phyloP scores from a whole-genome alignment of 2,888 invertebrate species.

The Nipponacmea schrenckii region DNA sequence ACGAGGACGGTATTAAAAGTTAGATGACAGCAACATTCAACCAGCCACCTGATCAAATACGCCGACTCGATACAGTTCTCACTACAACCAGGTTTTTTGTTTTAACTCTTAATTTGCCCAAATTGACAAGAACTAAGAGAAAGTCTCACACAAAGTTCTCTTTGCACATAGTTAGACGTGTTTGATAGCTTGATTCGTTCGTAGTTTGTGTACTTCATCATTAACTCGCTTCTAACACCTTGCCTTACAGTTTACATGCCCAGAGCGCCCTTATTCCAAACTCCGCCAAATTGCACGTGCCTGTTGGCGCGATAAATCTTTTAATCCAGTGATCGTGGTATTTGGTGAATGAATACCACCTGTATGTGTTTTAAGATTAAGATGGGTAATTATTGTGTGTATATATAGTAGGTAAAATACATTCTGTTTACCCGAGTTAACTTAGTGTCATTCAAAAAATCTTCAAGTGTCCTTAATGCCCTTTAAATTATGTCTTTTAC shows the following conservation, averaged over 20 bases:
- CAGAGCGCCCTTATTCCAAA: not conserved
- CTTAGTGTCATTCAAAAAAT: not conserved
- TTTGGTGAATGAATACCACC: constrained; percentile 3
- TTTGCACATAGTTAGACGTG: not conserved
- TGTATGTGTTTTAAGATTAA: constrained; percentile 8
- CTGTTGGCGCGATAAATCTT: constrained; percentile 5
- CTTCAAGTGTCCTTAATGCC: not conserved
- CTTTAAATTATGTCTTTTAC: not conserved
- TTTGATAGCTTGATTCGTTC: not conserved
- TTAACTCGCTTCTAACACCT: not conserved
- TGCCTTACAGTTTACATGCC: not conserved
- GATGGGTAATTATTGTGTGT: not conserved
- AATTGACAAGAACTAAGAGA: constrained; percentile 1
- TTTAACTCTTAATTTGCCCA: constrained; percentile 3
- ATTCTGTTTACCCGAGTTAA: not conserved
- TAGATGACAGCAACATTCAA: not conserved
- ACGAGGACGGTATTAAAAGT: not conserved
- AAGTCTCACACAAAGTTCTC: not conserved
- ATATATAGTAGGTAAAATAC: not conserved
- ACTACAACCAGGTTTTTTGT: not conserved
- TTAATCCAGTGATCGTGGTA: constrained; percentile 6
- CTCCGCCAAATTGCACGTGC: constrained; percentile 7
- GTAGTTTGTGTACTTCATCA: not conserved
- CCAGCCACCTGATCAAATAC: constrained; percentile 2
- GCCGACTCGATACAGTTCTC: not conserved